phyloP scores from a whole-genome alignment of 2,888 invertebrate genomes.

The Caenorhabditis japonica region DNA sequence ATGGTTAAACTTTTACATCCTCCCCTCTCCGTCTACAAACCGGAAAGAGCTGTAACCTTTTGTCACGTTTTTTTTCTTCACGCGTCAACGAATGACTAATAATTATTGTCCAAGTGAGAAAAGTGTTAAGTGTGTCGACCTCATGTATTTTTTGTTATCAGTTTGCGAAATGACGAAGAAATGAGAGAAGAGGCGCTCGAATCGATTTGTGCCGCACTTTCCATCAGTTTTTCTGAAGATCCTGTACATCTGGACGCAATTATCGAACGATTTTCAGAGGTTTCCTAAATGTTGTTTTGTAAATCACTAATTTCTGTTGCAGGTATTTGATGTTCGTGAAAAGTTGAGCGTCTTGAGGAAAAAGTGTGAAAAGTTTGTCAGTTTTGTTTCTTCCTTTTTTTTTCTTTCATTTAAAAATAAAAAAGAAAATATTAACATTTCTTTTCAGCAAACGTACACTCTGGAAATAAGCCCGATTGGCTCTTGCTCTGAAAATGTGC shows the following conservation, averaged over 20 bases:
- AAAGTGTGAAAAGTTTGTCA: conserved; percentile 43
- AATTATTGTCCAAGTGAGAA: too few species aligned
- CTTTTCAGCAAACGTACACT: conserved; percentile 39
- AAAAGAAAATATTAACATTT: too few species aligned
- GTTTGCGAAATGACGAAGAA: too few species aligned
- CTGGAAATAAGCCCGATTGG: conserved; percentile 26
- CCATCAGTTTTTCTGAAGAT: conserved; percentile 42
- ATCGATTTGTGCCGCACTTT: conserved; percentile 49
- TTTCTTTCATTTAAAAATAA: neutral
- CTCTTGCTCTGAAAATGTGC: conserved; percentile 23
- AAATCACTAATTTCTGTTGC: conserved; percentile 6
- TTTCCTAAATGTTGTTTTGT: neutral
- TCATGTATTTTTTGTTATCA: too few species aligned
- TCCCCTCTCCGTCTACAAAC: too few species aligned
- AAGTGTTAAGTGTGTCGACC: too few species aligned
- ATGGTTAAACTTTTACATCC: too few species aligned
- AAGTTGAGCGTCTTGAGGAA: conserved; percentile 8
- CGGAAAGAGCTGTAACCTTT: too few species aligned
- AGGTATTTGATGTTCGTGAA: conserved; percentile 33
- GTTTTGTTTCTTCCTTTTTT: conserved; percentile 1
- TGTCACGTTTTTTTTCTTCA: too few species aligned
- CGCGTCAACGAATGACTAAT: too few species aligned
- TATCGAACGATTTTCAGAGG: conserved; percentile 44
- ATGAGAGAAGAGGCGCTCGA: conserved; percentile 53
- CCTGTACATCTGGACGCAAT: conserved; percentile 21